phyloP scores from a whole-genome alignment of 1,140 invertebrate genomes.

The Pentalonia nigronervosa region DNA sequence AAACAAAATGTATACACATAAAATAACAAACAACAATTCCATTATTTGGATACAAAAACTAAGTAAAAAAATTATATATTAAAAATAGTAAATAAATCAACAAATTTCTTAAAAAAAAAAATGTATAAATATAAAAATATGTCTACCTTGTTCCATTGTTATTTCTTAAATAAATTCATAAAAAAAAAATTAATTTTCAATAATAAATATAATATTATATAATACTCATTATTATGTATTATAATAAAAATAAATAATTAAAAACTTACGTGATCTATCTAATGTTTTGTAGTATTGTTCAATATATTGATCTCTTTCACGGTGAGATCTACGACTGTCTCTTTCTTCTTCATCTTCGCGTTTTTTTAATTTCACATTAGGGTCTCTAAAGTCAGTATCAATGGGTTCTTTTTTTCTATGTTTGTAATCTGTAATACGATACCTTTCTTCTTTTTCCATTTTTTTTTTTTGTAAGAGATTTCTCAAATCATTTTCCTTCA shows the following conservation, averaged over 20 bases:
- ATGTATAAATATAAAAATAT: neutral
- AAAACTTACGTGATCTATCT: slow-evolving; percentile 45
- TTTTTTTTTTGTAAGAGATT: slow-evolving; percentile 56
- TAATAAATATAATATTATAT: neutral
- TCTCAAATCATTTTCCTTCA: slow-evolving; percentile 57
- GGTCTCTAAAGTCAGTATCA: slow-evolving; percentile 28
- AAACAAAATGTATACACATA: neutral
- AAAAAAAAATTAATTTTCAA: slow-evolving; percentile 23
- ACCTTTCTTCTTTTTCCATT: slow-evolving; percentile 51
- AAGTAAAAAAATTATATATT: neutral
- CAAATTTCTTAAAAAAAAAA: neutral
- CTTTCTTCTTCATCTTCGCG: slow-evolving; percentile 46
- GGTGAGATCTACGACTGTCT: slow-evolving; percentile 8
- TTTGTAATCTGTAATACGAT: slow-evolving; percentile 48
- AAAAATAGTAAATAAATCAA: neutral
- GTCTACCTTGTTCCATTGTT: slow-evolving; percentile 37
- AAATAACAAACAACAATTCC: neutral
- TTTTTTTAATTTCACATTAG: slow-evolving; percentile 41
- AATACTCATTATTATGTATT: neutral
- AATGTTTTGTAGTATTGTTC: slow-evolving; percentile 53
- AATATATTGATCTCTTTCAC: slow-evolving; percentile 56
- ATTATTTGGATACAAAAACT: neutral
- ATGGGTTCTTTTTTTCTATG: slow-evolving; percentile 13
- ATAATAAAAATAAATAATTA: slow-evolving; percentile 1
- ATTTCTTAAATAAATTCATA: slow-evolving; percentile 33